These are phyloP conservation scores for Proteles cristata DNA, from an alignment of 2,113 vertebrate genomes.

Conservation along the genomic window DNA sequence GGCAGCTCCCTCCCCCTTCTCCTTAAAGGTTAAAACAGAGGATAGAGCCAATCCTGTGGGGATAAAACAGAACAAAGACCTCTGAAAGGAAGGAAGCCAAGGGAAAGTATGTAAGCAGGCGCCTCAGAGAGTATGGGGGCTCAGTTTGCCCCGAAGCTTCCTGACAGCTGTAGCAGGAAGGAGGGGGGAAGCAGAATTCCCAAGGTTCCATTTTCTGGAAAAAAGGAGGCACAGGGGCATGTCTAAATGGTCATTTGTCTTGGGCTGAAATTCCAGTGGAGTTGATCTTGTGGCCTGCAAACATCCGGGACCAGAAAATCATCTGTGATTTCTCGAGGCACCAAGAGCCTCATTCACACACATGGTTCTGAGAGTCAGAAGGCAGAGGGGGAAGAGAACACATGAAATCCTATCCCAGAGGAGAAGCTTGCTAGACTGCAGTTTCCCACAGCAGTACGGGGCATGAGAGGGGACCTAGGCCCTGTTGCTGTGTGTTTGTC, in stretches of 20 bases:
- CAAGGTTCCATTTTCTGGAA: slow-evolving; percentile 46
- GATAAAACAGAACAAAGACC: slow-evolving; percentile 54
- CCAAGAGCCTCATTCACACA: slow-evolving; percentile 10
- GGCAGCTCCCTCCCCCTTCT: slow-evolving; percentile 38
- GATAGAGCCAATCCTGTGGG: background rate
- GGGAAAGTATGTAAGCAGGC: slow-evolving; percentile 58
- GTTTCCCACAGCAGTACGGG: background rate
- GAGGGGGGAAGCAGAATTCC: slow-evolving; percentile 31
- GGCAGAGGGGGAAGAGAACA: background rate
- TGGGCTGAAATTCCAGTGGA: slow-evolving; percentile 61
- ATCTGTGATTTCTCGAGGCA: slow-evolving; percentile 12
- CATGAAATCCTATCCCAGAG: background rate
- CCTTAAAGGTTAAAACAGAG: slow-evolving; percentile 49
- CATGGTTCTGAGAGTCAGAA: background rate
- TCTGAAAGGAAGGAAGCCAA: slow-evolving; percentile 59
- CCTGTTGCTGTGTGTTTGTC: background rate
- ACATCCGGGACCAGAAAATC: slow-evolving; percentile 52
- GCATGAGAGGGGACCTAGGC: background rate
- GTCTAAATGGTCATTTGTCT: slow-evolving; percentile 71
- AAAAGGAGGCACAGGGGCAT: slow-evolving; percentile 39
- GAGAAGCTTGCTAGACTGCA: background rate
- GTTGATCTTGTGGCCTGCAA: slow-evolving; percentile 46
- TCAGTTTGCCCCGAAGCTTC: slow-evolving; percentile 68
- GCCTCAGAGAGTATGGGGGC: slow-evolving; percentile 32
- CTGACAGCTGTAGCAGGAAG: slow-evolving; percentile 64